Evolutionary conservation across 30 jellyfish, hydroid and myxozoan species (phyloP), one percentile per base, ranked within the genome.

Genomic region (Haliclystus octoradiatus): DNA sequence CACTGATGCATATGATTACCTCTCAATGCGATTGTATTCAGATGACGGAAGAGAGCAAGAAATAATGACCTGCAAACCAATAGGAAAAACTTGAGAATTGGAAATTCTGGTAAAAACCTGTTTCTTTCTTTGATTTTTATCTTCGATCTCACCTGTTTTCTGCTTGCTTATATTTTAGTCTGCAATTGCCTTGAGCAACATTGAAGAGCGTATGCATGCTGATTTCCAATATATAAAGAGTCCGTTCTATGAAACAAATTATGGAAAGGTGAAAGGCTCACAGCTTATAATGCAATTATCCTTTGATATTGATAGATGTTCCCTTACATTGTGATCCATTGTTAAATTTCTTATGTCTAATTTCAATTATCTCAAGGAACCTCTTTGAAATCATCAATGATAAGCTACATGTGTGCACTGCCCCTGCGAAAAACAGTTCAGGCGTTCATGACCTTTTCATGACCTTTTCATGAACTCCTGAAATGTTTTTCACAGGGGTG

Each of bases 11-110:
- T 26, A 22, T 31, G 47, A 72, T 31, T 71, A 89, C 98, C 98
- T 73, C 92, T 71, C 49, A 78, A 83, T 0, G 87, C 95, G 28
- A 89, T 70, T 63, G 49, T 72, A 19, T 34, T 66, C 63, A 89
- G 33, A 69, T 89, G 98, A 26, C 98, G 98, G 73, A 80, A 89
- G 65, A 89, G 72, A 15, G 98, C 98, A 79, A 89, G 74, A 61
- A 89, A 89, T 53, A 89, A 89, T 2, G 98, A 70, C 69, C 98
- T 89, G 74, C 25, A 57, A 46, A 4, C n/a, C 7, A 61, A 73
- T 28, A 15, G 2, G 34, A 22, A 14, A 28, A 70, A 70, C 32
- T 35, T 31, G 3, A 5, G 23, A 27, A 2, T 46, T 31, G 31
- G 32, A 31, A 1, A 70, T n/a, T 69, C 1, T 29, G 34, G 66